A percentile compares a stretch with the other conserved stretches of the same genome.
Evolutionary conservation across 2,888 invertebrate species (phyloP).

Genomic region (Drosophila algonquin): DNA sequence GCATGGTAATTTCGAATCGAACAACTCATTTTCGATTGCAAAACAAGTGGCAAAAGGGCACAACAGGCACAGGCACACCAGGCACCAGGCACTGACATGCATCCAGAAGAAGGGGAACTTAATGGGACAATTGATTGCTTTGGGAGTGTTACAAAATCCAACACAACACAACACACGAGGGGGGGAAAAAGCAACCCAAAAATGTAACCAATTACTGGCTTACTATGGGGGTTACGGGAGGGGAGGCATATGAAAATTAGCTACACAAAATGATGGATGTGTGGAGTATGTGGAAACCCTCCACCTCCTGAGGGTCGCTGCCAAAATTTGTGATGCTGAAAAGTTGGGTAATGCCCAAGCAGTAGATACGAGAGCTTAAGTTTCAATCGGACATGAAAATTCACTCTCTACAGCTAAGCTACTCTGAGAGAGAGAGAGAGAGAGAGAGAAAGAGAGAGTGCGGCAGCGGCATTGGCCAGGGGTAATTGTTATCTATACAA

Average conservation of each 20-base stretch:
- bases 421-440: background rate
- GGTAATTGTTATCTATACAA: too few relatives aligned
- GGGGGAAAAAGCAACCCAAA: conserved; percentile 10
- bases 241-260: conserved; percentile 14
- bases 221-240: background rate
- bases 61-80: conserved; percentile 21
- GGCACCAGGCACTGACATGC: conserved; percentile 2
- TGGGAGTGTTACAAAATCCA: conserved; percentile 46
- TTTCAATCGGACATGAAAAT: background rate
- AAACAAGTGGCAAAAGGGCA: conserved; percentile 63
- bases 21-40: conserved; percentile 76
- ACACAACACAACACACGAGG: background rate
- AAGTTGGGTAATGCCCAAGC: background rate
- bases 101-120: conserved; percentile 17
- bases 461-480: too few relatives aligned
- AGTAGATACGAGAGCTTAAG: background rate
- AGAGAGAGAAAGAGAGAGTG: background rate
- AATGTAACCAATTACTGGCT: conserved; percentile 38
- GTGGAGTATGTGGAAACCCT: conserved; percentile 37
- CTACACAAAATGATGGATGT: conserved; percentile 35
- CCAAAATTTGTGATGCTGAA: conserved; percentile 6
- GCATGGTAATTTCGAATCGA: conserved; percentile 68
- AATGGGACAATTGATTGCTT: conserved; percentile 51
- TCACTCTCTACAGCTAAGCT: background rate
- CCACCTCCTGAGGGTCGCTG: background rate